Percentiles rank a stretch among this genome's conserved stretches.
Evolutionary conservation across 2,797 vertebrate genomes (phyloP).

Genomic region (Cuculus canorus): DNA sequence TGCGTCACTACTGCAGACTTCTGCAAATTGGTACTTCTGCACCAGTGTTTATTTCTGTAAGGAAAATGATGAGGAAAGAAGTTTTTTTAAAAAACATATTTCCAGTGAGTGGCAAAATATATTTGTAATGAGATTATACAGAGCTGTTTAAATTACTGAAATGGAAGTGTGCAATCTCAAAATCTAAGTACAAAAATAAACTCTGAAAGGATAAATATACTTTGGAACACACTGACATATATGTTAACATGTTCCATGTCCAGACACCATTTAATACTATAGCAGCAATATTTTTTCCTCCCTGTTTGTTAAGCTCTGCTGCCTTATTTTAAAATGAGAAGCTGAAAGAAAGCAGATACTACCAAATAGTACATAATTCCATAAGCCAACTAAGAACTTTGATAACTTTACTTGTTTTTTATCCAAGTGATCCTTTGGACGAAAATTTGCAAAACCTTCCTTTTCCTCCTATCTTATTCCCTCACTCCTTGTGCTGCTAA

Average conservation of each 20-base stretch:
- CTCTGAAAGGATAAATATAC: constrained; percentile 67
- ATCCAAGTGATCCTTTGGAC: background rate
- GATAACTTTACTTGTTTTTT: background rate
- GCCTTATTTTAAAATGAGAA: constrained; percentile 13
- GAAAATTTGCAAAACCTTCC: background rate
- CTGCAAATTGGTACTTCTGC: background rate
- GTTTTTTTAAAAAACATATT: constrained; percentile 39
- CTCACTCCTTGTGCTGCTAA: background rate
- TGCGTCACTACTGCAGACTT: constrained; percentile 27
- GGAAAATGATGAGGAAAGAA: background rate
- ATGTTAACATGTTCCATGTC: background rate
- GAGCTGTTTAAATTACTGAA: constrained; percentile 58
- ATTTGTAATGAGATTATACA: constrained; percentile 59
- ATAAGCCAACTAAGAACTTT: background rate
- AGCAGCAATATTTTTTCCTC: background rate
- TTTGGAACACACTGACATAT: constrained; percentile 52
- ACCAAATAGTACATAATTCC: background rate
- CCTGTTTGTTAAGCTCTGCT: background rate
- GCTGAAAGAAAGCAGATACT: background rate
- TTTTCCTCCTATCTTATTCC: background rate
- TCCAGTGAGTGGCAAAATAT: constrained; percentile 51
- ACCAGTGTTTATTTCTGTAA: constrained; percentile 37
- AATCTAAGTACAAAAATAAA: constrained; percentile 77
- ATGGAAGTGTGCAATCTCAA: constrained; percentile 57
- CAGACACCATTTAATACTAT: background rate